Evolutionary conservation across 2,888 invertebrate species (phyloP), one percentile per base, ranked within the genome.

Genomic region (Corythucha ciliata): DNA sequence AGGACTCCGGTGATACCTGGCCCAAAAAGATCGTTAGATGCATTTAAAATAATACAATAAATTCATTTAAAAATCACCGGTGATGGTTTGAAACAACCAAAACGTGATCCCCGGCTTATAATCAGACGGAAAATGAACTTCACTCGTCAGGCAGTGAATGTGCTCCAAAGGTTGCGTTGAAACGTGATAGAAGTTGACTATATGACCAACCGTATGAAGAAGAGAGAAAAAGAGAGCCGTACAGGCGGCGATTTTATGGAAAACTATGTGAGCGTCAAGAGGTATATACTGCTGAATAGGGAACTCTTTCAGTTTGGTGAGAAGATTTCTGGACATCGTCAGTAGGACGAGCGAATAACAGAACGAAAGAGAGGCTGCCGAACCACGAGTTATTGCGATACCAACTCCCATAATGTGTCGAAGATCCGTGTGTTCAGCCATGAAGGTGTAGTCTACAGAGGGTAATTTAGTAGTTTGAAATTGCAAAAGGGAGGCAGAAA

Each of bases 331-430:
- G 3, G 91, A 93, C 92, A 93, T 92, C 2, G 94, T 94, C 21
- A 96, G 70, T 29, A 94, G 71, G 0, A 96, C 72, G 8, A 96
- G 74, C 60, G 89, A 88, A 70, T 93, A 94, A 69, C 91, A 92
- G 69, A 96, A 94, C 0, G 93, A 93, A 6, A 96, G 68, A 0
- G 93, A 87, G 1, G 92, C 93, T 0, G 94, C 94, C 0, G 93
- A 89, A 16, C 93, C 93, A 67, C 93, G 74, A 0, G 93, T 93
- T 60, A 93, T 88, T 6, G 93, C 93, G 44, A 94, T 94, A 0
- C 94, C 93, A 2, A 91, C 90, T 1, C 94, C 94, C 94, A 96
- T 94, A 36, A 96, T 93, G 64, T 94, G 91, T 1, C 94, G 74
- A 60, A 96, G 70, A 68, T 96, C 94, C 21, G 91, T 83, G 68